phyloP scores from a whole-genome alignment of 2,113 vertebrate species.

The Eurystomus gularis region DNA sequence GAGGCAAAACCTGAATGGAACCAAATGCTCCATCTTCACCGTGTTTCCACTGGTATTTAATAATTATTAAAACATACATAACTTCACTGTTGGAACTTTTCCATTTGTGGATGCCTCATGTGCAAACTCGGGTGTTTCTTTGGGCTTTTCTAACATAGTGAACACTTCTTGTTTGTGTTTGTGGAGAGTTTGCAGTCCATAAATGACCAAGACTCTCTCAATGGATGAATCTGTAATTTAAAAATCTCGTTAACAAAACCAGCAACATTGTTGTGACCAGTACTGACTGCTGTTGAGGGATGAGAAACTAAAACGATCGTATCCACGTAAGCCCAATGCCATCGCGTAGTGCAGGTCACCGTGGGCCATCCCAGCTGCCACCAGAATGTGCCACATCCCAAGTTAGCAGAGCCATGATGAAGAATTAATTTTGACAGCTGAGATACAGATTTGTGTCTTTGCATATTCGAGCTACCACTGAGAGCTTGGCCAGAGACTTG shows the following conservation, averaged over 20 bases:
- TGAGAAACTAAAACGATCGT: neutral
- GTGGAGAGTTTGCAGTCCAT: neutral
- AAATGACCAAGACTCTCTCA: neutral
- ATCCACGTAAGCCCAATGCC: rapidly evolving
- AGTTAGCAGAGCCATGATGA: neutral
- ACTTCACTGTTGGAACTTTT: neutral
- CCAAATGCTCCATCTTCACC: neutral
- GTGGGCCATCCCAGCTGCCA: neutral
- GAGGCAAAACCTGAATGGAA: neutral
- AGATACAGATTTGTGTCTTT: neutral
- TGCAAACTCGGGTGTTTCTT: neutral
- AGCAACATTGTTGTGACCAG: neutral
- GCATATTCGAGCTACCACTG: neutral
- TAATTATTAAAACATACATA: neutral
- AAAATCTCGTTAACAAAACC: neutral
- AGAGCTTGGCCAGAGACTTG: neutral
- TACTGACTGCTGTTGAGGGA: no score
- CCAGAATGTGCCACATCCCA: neutral
- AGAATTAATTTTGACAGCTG: neutral
- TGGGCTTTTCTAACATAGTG: neutral
- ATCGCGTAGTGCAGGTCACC: rapidly evolving
- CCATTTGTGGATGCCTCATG: neutral
- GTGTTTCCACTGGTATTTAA: neutral
- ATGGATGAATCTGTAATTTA: neutral
- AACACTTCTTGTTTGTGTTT: neutral